Conservation (phyloP, 2,113 vertebrate genomes). For the Nyctibius bracteatus region DNA sequence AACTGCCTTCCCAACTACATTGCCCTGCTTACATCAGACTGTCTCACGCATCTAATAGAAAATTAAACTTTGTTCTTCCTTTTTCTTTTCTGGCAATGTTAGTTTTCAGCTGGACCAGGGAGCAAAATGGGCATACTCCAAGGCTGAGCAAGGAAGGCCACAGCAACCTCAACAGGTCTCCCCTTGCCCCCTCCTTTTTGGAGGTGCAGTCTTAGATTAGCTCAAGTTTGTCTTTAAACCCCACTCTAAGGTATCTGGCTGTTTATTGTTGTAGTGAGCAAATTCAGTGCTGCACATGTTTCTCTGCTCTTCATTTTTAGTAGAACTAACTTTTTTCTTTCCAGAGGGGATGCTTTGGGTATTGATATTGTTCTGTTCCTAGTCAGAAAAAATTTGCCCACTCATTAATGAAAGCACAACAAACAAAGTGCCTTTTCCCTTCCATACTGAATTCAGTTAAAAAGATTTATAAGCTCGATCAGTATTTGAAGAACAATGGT, state of each 20-base stretch:
- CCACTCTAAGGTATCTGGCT: neutral
- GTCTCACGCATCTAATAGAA: neutral
- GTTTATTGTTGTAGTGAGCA: neutral
- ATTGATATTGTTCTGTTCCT: neutral
- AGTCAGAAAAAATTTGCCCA: neutral
- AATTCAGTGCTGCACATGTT: neutral
- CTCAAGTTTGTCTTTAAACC: neutral
- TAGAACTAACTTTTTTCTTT: neutral
- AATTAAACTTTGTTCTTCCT: neutral
- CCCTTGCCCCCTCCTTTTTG: neutral
- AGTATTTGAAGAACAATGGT: neutral
- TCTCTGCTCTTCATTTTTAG: neutral
- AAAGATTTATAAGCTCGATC: constrained; percentile 8
- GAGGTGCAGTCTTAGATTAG: neutral
- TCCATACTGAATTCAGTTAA: neutral
- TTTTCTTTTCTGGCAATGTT: neutral
- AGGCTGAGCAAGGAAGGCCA: neutral
- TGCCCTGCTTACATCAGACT: neutral
- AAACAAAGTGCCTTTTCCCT: neutral
- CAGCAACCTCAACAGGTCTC: neutral
- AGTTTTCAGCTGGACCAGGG: neutral
- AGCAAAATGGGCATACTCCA: neutral
- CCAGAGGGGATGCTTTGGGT: neutral
- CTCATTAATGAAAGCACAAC: neutral
- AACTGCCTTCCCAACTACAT: neutral